A percentile compares a stretch with the other conserved stretches of the same genome.
Conservation (phyloP, 2,888 invertebrate genomes). For the Dasysyrphus albostriatus region DNA sequence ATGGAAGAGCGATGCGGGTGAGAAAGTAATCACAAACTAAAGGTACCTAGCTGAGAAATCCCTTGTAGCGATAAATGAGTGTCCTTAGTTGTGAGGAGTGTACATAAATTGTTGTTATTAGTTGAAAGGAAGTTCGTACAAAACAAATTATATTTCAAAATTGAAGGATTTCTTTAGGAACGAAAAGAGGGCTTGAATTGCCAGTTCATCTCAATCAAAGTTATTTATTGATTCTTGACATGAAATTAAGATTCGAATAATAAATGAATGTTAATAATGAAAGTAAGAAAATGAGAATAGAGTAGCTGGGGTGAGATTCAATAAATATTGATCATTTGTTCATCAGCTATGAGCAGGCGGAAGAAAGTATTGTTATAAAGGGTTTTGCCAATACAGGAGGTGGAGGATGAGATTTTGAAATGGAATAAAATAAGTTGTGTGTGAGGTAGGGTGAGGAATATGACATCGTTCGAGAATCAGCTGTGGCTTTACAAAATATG, state of each 20-base stretch:
- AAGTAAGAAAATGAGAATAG: too few species aligned
- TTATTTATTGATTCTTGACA: neutral
- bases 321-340: too few species aligned
- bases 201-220: constrained; percentile 11
- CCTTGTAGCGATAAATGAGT: constrained; percentile 54
- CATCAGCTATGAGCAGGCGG: too few species aligned
- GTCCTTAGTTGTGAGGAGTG: constrained; percentile 39
- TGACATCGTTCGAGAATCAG: too few species aligned
- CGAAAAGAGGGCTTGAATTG: neutral
- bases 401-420: too few species aligned
- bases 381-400: too few species aligned
- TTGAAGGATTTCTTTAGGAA: constrained; percentile 19
- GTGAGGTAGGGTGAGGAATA: too few species aligned
- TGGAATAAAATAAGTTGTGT: too few species aligned
- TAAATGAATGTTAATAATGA: too few species aligned
- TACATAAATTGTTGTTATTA: constrained; percentile 68
- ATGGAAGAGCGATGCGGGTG: constrained; percentile 14
- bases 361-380: too few species aligned
- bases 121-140: constrained; percentile 50
- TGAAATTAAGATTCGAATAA: neutral
- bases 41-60: constrained; percentile 44
- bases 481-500: too few species aligned
- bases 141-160: constrained; percentile 59
- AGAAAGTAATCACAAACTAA: constrained; percentile 25
- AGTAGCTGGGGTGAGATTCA: too few species aligned